Conservation (phyloP, 2,888 invertebrate species). For the Diadegma fenestrale region DNA sequence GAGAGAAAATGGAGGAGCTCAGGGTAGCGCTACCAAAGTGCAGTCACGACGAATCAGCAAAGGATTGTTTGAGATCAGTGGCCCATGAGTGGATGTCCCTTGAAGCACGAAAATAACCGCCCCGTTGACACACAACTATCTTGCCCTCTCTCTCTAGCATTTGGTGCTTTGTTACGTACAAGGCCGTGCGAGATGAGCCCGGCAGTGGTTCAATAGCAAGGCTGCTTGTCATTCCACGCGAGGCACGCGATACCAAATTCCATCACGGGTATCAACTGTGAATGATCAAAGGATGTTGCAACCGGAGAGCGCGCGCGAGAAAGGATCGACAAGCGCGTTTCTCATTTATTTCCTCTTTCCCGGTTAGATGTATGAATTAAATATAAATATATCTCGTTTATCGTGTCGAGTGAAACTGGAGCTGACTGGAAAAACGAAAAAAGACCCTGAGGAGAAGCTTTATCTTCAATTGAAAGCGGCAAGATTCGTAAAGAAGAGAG, state of each 20-base stretch:
- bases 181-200: conserved; percentile 51
- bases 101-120: conserved; percentile 74
- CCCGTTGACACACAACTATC: conserved; percentile 65
- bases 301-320: conserved; percentile 1
- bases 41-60: conserved; percentile 68
- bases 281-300: conserved; percentile 61
- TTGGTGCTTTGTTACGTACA: conserved; percentile 51
- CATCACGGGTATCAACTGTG: conserved; percentile 64
- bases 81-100: conserved; percentile 72
- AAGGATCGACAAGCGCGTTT: conserved; percentile 43
- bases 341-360: conserved; percentile 2
- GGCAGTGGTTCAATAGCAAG: conserved; percentile 50
- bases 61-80: conserved; percentile 73
- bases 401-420: conserved; percentile 48
- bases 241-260: conserved; percentile 57
- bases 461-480: conserved; percentile 28
- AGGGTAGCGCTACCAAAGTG: conserved; percentile 54
- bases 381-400: conserved; percentile 6
- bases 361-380: background rate
- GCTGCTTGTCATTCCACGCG: conserved; percentile 55
- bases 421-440: conserved; percentile 22
- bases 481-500: conserved; percentile 13
- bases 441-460: background rate
- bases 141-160: conserved; percentile 38
- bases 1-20: background rate